Base-by-base conservation (phyloP, 2,113 vertebrate genomes). In the Syngnathus floridae region DNA sequence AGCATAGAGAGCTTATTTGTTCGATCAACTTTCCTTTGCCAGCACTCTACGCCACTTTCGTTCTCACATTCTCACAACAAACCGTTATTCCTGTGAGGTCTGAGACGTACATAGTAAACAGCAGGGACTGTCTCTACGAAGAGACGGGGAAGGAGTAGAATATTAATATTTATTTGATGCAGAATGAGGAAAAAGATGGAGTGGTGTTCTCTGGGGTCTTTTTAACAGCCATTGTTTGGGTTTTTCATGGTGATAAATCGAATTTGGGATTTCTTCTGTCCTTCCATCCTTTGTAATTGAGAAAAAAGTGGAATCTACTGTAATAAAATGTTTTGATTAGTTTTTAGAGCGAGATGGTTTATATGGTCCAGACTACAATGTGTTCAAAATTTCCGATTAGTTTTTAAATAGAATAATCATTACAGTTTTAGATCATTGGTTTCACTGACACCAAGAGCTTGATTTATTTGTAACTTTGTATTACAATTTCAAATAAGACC, bases 131-230 rank as follows among this genome's bases (percentile, higher is more conserved):
- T 79, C 65, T 74, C 62, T 68, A 72, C 52, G 26, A 73, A 71
- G 67, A 52, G 68, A 77, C 41, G 35, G 36, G 43, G 75, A 31
- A 31, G 26, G 26, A 43, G 49, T 74, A 75, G 67, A 76, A 80
- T 83, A 82, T 80, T 77, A 79, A 77, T 79, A 82, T 80, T 83
- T 78, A 80, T 82, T 76, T 70, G 64, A 72, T 78, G 69, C 71
- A 83, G 76, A 67, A 52, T 75, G 77, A 83, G 83, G 26, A 83
- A 67, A 75, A 82, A 67, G 65, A 74, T 63, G 76, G 8, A 43
- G n/a, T 68, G 43, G 22, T 66, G 41, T 67, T 68, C 64, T 21
- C 19, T 6, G 1, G 43, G 49, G 19, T 61, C 43, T 75, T 77
- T 81, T 64, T 70, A 38, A 65, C 67, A 69, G 43, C 45, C 31